Conservation (phyloP, 2,888 invertebrate genomes). For the Pherbina coryleti region DNA sequence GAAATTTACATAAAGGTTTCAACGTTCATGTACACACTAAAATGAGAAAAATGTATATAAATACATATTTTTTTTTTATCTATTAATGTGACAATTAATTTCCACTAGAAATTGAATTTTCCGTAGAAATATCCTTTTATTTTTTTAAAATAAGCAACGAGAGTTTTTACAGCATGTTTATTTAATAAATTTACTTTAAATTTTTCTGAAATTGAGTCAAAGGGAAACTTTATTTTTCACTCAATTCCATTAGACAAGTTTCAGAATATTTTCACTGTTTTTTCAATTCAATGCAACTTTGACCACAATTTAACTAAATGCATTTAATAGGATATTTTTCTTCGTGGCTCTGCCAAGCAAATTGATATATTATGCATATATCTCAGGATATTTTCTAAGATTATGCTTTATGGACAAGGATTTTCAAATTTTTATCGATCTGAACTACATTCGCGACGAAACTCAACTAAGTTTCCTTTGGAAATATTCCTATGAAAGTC, state of each 20-base stretch:
- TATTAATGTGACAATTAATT: background rate
- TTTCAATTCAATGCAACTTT: background rate
- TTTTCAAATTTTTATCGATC: conserved; percentile 58
- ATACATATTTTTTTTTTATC: conserved; percentile 20
- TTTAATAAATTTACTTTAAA: no score
- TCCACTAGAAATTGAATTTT: background rate
- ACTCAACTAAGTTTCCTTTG: conserved; percentile 63
- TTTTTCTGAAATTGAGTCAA: no score
- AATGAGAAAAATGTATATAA: conserved; percentile 43
- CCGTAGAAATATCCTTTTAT: background rate
- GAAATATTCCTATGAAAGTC: conserved; percentile 13
- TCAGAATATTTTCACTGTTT: background rate
- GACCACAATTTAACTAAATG: background rate
- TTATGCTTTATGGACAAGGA: conserved; percentile 27
- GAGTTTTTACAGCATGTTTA: background rate
- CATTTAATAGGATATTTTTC: background rate
- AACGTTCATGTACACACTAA: conserved; percentile 66
- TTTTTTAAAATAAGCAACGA: background rate
- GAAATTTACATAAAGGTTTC: conserved; percentile 54
- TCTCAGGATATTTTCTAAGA: conserved; percentile 9
- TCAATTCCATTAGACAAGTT: background rate
- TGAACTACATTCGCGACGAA: conserved; percentile 69
- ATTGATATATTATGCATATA: background rate
- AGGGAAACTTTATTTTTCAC: background rate
- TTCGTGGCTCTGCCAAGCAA: background rate